These are phyloP conservation scores for Acleris literana DNA, from an alignment of 2,888 invertebrate genomes.

Conservation along the genomic window DNA sequence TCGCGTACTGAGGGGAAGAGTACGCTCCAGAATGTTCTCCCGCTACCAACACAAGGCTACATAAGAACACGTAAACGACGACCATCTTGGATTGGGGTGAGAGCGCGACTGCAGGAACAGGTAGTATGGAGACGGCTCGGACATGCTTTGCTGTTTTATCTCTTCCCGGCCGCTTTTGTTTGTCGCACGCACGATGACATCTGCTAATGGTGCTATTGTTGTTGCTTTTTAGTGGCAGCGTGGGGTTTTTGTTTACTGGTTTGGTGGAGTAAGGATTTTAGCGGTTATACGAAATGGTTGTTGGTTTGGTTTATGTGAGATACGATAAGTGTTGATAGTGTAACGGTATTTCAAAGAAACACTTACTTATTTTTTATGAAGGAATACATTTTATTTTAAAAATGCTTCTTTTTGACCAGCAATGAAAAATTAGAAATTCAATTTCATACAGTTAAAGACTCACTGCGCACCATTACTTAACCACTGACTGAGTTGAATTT, in stretches of 20 bases:
- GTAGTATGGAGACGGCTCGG: constrained; percentile 61
- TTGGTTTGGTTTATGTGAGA: neutral
- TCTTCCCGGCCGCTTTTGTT: constrained; percentile 77
- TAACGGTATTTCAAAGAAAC: too few species aligned
- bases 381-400: too few species aligned
- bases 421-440: too few species aligned
- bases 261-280: neutral
- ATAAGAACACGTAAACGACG: constrained; percentile 54
- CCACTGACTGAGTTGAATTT: too few species aligned
- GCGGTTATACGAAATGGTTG: neutral
- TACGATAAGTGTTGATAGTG: neutral
- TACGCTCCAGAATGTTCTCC: constrained; percentile 79
- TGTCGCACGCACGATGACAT: constrained; percentile 79
- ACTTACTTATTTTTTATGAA: too few species aligned
- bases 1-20: constrained; percentile 80
- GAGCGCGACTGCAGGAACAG: constrained; percentile 57
- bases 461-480: too few species aligned
- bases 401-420: too few species aligned
- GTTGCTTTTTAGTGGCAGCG: constrained; percentile 58
- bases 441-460: too few species aligned
- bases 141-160: constrained; percentile 72
- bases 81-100: constrained; percentile 60
- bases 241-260: constrained; percentile 12
- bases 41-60: constrained; percentile 47
- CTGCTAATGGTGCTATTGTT: constrained; percentile 77